Evolutionary conservation across 2,797 vertebrate genomes (phyloP).

Genomic region (Gouania willdenowi): DNA sequence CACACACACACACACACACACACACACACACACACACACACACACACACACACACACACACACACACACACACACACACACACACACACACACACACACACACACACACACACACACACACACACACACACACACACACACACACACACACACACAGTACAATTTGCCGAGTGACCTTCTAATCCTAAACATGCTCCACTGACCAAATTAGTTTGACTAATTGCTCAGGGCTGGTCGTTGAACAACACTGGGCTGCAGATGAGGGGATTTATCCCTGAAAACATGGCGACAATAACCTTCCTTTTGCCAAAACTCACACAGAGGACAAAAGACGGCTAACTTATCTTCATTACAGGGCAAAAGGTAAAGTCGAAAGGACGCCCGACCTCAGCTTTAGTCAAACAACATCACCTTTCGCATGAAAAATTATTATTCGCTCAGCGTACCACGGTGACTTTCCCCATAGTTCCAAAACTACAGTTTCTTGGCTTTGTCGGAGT

Average conservation of each 20-base stretch:
- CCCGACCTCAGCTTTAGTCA: slow-evolving; percentile 4
- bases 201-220: slow-evolving; percentile 36
- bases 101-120: background rate
- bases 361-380: slow-evolving; percentile 3
- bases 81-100: slow-evolving; percentile 5
- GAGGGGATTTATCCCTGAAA: background rate
- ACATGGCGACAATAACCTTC: background rate
- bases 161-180: slow-evolving; percentile 15
- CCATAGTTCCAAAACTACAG: no score
- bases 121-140: background rate
- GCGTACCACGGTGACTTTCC: no score
- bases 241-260: slow-evolving; percentile 18
- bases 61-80: slow-evolving; percentile 11
- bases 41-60: background rate
- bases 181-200: slow-evolving; percentile 8
- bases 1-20: no score
- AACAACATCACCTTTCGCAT: no score
- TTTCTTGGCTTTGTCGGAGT: no score
- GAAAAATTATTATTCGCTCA: no score
- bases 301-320: background rate
- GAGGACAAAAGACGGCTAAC: background rate
- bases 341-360: slow-evolving; percentile 17
- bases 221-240: slow-evolving; percentile 28
- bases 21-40: no score
- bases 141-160: slow-evolving; percentile 24